Evolutionary conservation across 1,140 invertebrate genomes (phyloP), one percentile per base, ranked within the genome.

Genomic region (Macrosteles quadrilineatus): DNA sequence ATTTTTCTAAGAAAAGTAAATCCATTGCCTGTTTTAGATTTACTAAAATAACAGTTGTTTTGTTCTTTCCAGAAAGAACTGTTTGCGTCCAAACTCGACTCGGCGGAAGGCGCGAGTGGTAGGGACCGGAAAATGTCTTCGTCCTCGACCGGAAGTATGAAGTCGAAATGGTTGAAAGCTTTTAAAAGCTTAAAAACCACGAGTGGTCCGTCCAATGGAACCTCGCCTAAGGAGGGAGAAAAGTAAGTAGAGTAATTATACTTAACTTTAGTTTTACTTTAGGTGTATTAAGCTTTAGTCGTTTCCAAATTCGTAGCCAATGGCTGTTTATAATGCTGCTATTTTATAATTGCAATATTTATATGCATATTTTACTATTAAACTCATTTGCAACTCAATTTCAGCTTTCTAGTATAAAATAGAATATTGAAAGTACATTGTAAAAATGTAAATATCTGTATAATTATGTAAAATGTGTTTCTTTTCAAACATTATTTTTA

Each of bases 81-180:
- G 70, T 93, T 97, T 77, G 88, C 87, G 73, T 88, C 86, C 65
- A 91, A 90, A 82, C 86, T 84, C 77, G 87, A 82, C 87, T 90
- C 85, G 80, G 73, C 84, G 78, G 75, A 90, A 84, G 74, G 78
- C 84, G 71, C 62, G 84, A 79, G 78, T 73, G 81, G 80, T 79
- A 80, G 86, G 75, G 92, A 94, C 80, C 86, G 93, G 50, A 96
- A 96, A 85, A 87, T 95, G 81, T 94, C 93, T 1, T 90, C 91
- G 47, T 87, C 91, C 50, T 95, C 90, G 67, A 90, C 91, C 66
- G 92, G 90, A 77, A 93, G 91, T 76, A 97, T 97, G 87, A 97
- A 97, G 84, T 95, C 92, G 78, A 97, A 98, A 87, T 98, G 96
- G 96, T 84, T 98, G 76, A 98, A 98, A 83, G 96, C 96, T 73